Evolutionary conservation across 2,888 invertebrate genomes (phyloP), one percentile per base, ranked within the genome.

Genomic region (Synergus laeviventris): DNA sequence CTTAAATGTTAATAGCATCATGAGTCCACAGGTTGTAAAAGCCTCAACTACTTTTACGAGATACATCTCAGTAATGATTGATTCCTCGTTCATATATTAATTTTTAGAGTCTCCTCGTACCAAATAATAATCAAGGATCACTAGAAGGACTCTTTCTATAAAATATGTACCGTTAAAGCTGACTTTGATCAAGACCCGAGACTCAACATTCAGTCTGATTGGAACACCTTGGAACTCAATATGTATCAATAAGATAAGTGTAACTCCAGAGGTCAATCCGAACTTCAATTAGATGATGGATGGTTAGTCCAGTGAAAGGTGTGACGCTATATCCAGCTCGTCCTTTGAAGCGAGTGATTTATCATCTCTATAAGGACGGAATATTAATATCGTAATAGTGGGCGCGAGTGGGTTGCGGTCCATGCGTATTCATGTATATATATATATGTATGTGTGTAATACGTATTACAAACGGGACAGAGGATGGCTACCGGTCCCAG

Each of bases 401-500:
- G 56, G 66, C 59, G 62, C 54, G 24, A 45, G 45, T 62, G 74
- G 24, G 73, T 75, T 18, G 64, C 75, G 73, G 49, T 70, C 66
- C 76, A 77, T 77, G 80, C 74, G n/a, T n/a, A n/a, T n/a, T n/a
- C n/a, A n/a, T n/a, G n/a, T n/a, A n/a, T n/a, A 74, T 61, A 66
- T 74, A 76, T 36, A 45, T 73, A 24, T 66, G 61, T 76, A 73
- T 76, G 80, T 75, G 80, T 85, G 83, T 85, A 86, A 86, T 86
- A 85, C 85, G 85, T 87, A 89, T 89, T 89, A 89, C 89, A 87
- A 89, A 89, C 88, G 88, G 89, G 90, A 89, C 90, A 89, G 89
- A 88, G 87, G 89, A 89, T 89, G 87, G 91, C 91, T 90, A 90
- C 91, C 87, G 91, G 90, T 89, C 91, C 87, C 91, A 90, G 90